These are phyloP conservation scores for Drosophila monieri DNA, from an alignment of 2,888 invertebrate genomes.

Conservation along the genomic window DNA sequence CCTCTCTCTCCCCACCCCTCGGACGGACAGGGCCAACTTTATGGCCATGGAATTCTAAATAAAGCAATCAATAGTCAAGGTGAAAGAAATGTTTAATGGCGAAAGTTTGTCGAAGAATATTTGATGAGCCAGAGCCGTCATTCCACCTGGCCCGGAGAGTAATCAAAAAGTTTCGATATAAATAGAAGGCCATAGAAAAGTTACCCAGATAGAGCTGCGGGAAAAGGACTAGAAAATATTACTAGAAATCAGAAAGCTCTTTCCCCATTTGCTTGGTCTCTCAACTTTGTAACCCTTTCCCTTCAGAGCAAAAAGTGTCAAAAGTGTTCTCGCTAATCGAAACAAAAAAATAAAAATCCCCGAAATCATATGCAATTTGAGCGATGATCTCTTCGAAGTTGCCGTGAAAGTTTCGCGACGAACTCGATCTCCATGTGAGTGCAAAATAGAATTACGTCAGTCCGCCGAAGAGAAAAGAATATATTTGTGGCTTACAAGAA, in stretches of 20 bases:
- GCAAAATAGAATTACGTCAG: slow-evolving; percentile 54
- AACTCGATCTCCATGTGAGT: slow-evolving; percentile 22
- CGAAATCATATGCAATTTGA: slow-evolving; percentile 12
- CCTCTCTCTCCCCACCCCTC: background rate
- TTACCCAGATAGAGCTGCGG: background rate
- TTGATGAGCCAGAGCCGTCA: background rate
- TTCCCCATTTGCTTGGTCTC: background rate
- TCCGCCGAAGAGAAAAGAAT: slow-evolving; percentile 36
- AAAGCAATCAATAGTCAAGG: slow-evolving; percentile 4
- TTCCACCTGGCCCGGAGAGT: background rate
- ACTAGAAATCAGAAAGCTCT: background rate
- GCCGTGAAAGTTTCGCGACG: slow-evolving; percentile 28
- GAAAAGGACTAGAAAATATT: background rate
- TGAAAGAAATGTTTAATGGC: slow-evolving; percentile 11
- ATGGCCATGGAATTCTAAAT: slow-evolving; percentile 7
- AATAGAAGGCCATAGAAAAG: background rate
- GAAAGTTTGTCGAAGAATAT: slow-evolving; percentile 11
- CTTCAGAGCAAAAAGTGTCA: background rate
- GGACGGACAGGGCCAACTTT: background rate
- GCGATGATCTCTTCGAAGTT: slow-evolving; percentile 24
- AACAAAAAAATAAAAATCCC: background rate
- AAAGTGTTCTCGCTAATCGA: slow-evolving; percentile 4
- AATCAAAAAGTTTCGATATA: background rate
- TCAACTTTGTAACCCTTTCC: background rate
- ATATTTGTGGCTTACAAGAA: slow-evolving; percentile 38